These are phyloP conservation scores for Procambarus virginalis DNA, from an alignment of 1,140 invertebrate genomes.

Conservation along the genomic window DNA sequence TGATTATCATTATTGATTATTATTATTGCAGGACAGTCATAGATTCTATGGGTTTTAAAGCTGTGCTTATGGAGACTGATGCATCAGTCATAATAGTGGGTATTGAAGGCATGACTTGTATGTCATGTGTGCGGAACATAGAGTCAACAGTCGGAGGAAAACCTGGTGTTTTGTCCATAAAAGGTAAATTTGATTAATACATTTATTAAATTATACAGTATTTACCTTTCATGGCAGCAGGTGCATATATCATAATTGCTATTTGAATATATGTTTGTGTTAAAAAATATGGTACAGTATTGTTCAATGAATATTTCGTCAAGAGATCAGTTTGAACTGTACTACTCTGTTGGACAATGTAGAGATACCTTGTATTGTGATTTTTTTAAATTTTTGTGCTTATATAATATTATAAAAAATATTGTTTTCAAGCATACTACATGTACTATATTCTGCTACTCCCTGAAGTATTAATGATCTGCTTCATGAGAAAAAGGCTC, in stretches of 20 bases:
- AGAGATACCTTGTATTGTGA: no score
- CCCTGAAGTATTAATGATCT: no score
- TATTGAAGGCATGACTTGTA: constrained; percentile 88
- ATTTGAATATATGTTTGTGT: no score
- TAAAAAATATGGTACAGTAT: no score
- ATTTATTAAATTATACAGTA: background rate
- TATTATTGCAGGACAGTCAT: constrained; percentile 71
- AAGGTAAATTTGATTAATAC: constrained; percentile 33
- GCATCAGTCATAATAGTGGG: constrained; percentile 71
- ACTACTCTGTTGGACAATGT: no score
- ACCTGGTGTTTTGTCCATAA: constrained; percentile 76
- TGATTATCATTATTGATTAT: background rate
- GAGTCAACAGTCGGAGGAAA: constrained; percentile 79
- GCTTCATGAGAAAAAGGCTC: no score
- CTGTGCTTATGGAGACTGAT: constrained; percentile 48
- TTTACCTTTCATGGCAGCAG: background rate
- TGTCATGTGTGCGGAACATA: constrained; percentile 86
- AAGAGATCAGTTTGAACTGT: no score
- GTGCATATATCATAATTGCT: background rate
- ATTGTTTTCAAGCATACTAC: no score
- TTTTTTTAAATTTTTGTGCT: no score
- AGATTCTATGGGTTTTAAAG: constrained; percentile 74
- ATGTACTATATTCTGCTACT: no score
- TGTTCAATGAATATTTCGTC: no score
- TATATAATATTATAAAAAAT: no score